A percentile compares a stretch with the other conserved stretches of the same genome.
phyloP scores from a whole-genome alignment of 1,140 invertebrate species.

The Tigriopus japonicus region DNA sequence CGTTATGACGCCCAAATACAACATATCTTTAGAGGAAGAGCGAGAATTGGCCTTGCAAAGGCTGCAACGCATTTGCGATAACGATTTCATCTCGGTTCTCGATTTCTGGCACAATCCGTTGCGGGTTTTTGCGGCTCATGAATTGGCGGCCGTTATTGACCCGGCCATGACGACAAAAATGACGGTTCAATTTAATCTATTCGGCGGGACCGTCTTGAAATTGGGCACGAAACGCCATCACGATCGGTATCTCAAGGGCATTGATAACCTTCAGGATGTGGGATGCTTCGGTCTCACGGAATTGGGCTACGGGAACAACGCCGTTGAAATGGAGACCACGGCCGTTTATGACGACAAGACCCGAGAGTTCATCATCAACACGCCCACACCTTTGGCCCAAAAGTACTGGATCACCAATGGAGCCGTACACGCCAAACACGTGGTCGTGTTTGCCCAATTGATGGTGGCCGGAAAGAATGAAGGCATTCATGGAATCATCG shows the following conservation, averaged over 20 bases:
- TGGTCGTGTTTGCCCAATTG: constrained; percentile 24
- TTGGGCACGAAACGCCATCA: constrained; percentile 25
- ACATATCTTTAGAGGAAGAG: constrained; percentile 23
- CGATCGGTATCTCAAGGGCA: constrained; percentile 21
- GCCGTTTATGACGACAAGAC: constrained; percentile 22
- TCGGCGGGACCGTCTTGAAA: constrained; percentile 25
- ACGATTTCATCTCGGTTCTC: constrained; percentile 24
- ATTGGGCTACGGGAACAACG: constrained; percentile 27
- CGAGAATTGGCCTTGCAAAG: constrained; percentile 22
- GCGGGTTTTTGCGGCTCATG: constrained; percentile 25
- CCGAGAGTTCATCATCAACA: constrained; percentile 24
- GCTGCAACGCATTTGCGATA: constrained; percentile 22
- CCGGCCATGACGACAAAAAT: constrained; percentile 26
- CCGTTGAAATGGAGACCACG: constrained; percentile 27
- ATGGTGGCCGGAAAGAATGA: constrained; percentile 20
- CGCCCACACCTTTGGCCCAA: constrained; percentile 22
- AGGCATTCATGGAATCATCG: constrained; percentile 24
- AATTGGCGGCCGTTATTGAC: constrained; percentile 24
- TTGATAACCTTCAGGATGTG: constrained; percentile 24
- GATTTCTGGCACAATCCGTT: constrained; percentile 24
- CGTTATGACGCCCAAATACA: constrained; percentile 20
- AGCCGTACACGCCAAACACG: constrained; percentile 25
- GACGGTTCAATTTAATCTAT: constrained; percentile 28
- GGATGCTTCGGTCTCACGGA: constrained; percentile 26
- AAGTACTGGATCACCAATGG: constrained; percentile 28